These are phyloP conservation scores for Bhutanitis thaidina DNA, from an alignment of 2,888 invertebrate genomes.

Conservation along the genomic window DNA sequence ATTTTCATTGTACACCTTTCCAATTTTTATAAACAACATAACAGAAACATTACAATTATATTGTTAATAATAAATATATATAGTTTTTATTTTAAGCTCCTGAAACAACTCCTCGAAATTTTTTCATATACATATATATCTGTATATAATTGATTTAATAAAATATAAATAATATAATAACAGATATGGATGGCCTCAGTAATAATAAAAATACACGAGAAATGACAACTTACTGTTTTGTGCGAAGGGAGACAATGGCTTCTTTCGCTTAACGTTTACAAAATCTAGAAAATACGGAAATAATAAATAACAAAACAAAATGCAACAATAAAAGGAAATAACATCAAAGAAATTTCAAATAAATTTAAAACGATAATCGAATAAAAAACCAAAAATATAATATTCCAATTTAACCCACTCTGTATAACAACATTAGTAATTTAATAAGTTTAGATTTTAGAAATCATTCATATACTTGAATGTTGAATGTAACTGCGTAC, in stretches of 20 bases:
- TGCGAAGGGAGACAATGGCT: slow-evolving; percentile 17
- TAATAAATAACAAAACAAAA: slow-evolving; percentile 7
- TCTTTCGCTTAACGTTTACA: slow-evolving; percentile 18
- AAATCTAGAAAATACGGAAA: slow-evolving; percentile 15
- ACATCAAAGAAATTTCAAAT: neutral
- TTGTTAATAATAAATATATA: neutral
- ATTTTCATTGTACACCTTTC: neutral
- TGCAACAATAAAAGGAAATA: slow-evolving; percentile 5
- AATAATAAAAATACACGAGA: neutral
- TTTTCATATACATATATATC: neutral
- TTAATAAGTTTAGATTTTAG: no score
- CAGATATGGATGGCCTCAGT: neutral
- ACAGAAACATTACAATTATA: slow-evolving; percentile 1
- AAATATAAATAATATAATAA: slow-evolving; percentile 1
- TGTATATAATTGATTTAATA: neutral
- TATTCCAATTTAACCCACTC: no score
- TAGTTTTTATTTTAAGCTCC: neutral
- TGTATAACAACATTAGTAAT: no score
- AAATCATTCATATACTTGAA: no score
- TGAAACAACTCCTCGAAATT: slow-evolving; percentile 1
- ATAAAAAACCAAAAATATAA: neutral
- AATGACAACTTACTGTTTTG: slow-evolving; percentile 16
- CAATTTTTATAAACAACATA: neutral
- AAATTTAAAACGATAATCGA: slow-evolving; percentile 2
- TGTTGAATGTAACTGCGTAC: no score